A percentile compares a stretch with the other conserved stretches of the same genome.
These are phyloP conservation scores for Coryphaenoides rupestris DNA, from an alignment of 2,113 vertebrate genomes.

Conservation along the genomic window DNA sequence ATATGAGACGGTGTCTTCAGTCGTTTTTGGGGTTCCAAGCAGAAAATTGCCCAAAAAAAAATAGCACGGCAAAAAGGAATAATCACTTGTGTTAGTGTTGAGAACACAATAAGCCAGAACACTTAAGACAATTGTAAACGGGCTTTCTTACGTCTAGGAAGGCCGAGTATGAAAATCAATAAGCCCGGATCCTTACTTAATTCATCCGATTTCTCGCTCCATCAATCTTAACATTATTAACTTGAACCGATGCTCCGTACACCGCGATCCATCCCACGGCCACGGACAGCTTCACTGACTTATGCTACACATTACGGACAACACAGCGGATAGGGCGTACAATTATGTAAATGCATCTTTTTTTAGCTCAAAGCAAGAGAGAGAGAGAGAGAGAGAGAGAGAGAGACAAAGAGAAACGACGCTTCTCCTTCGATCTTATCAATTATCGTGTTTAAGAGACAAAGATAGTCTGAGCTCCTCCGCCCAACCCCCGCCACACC, in stretches of 20 bases:
- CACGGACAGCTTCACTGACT: background rate
- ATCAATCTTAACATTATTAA: constrained; percentile 51
- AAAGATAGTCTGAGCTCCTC: background rate
- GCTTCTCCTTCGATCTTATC: constrained; percentile 22
- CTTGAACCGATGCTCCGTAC: background rate
- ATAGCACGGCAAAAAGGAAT: too few relatives aligned
- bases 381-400: too few relatives aligned
- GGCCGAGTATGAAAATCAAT: constrained; percentile 59
- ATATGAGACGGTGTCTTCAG: constrained; percentile 9
- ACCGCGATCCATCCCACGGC: too few relatives aligned
- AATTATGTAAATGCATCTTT: constrained; percentile 2
- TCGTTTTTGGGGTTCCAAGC: constrained; percentile 8
- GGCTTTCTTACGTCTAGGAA: constrained; percentile 58
- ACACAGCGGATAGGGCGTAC: too few relatives aligned
- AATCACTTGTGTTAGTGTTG: constrained; percentile 51
- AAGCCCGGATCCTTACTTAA: constrained; percentile 47
- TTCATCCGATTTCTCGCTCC: constrained; percentile 47
- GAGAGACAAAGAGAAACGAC: too few relatives aligned
- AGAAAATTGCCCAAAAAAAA: too few relatives aligned
- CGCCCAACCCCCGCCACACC: background rate
- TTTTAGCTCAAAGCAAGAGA: constrained; percentile 19
- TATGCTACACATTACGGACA: background rate
- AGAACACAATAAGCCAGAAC: constrained; percentile 68
- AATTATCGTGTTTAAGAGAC: constrained; percentile 36
- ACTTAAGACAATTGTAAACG: constrained; percentile 69